Evolutionary conservation across 2,113 vertebrate species (phyloP), one percentile per base, ranked within the genome.

Genomic region (Trematocara unimaculatum): DNA sequence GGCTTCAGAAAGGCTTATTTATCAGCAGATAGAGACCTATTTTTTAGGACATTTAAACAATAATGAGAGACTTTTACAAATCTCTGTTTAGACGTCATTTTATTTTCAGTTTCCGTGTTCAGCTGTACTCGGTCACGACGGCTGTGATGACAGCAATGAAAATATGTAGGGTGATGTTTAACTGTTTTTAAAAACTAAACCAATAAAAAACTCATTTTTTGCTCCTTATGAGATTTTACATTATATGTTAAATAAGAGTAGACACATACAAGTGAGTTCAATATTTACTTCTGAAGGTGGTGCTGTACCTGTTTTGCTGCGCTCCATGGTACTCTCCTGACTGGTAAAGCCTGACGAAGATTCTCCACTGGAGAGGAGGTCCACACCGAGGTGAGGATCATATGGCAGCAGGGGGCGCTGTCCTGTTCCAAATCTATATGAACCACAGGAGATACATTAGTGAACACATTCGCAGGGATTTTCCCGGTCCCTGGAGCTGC

Each of bases 301-400:
- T 40, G 58, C 31, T 70, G 81, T 96, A 99, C 98, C 98, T 49
- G 97, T 94, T 91, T 97, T 98, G 93, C 95, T 95, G 64, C 97
- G 95, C 88, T 98, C 98, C 96, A 97, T 97, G 42, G 97, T 97
- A 94, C 97, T 97, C 3, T 98, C 98, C 93, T 98, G 98, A 87
- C 97, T 98, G 85, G 97, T 97, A 89, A 97, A 96, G 62, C 97
- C 97, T 0, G 97, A 97, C 0, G 97, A 98, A 6, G 97, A 98
- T 45, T 98, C 97, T 2, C 97, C 97, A 10, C 97, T 97, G 49
- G 97, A 97, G 35, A 88, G 91, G 31, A 95, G 90, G 15, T 98
- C 97, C 1, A 96, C 94, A 67, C 88, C 86, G n/a, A 96, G 93
- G 85, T 96, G 97, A 4, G 97, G 94, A 14, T 98, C 98, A 3